Percentiles rank a stretch among this genome's conserved stretches.
phyloP scores from a whole-genome alignment of 2,113 vertebrate genomes.

The Henicopernis longicauda region DNA sequence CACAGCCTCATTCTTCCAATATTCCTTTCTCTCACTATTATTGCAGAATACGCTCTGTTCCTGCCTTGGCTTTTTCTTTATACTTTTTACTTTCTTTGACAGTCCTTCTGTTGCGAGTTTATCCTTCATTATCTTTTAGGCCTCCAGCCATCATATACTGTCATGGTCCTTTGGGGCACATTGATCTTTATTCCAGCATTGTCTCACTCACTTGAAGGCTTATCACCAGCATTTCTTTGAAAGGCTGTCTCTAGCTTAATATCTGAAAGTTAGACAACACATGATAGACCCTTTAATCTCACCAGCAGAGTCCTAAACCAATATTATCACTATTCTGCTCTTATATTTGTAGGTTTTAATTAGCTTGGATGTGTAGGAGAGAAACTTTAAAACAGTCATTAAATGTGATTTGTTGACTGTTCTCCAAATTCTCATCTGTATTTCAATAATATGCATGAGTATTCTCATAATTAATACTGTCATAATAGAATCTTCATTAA shows the following conservation, averaged over 20 bases:
- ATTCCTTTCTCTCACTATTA: neutral
- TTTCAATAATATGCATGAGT: neutral
- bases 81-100: neutral
- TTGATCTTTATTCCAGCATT: conserved; percentile 48
- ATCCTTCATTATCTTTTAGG: conserved; percentile 58
- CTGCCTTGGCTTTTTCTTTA: neutral
- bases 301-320: neutral
- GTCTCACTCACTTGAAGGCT: neutral
- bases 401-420: conserved; percentile 1
- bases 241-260: conserved; percentile 37
- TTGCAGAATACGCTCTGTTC: neutral
- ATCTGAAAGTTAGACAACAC: conserved; percentile 37
- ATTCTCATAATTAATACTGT: conserved; percentile 18
- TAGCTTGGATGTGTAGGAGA: neutral
- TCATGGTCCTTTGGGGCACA: neutral
- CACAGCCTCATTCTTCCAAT: neutral
- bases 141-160: neutral
- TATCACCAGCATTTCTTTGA: conserved; percentile 41
- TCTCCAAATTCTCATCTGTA: neutral
- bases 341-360: conserved; percentile 37
- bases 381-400: conserved; percentile 10
- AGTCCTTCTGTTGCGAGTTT: conserved; percentile 30
- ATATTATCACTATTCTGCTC: neutral
- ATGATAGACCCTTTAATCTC: neutral
- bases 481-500: neutral